Base-by-base conservation (phyloP, 2,888 invertebrate genomes). In the Phoenoteleia sp. region DNA sequence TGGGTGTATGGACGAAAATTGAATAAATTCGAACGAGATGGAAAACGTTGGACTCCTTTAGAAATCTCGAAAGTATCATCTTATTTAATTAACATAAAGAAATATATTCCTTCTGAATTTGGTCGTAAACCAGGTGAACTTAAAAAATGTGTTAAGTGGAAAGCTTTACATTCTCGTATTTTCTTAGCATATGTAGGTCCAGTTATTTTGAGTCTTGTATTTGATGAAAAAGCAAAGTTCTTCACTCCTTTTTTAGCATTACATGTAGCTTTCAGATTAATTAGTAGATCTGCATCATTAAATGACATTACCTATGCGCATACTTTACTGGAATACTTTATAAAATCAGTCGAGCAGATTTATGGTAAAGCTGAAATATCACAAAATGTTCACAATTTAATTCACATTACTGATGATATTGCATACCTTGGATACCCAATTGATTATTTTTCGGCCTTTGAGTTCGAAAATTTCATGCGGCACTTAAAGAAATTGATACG, bases 101-200 rank as follows among this genome's bases (percentile, higher is more conserved):
- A 58, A 42, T 79, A 17, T 27, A 52, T 79, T 36, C 79, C 81
- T 21, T 23, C 9, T 2, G 84, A 86, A 23, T 86, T 84, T 77
- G 64, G 36, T 11, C 27, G 81, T 13, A 84, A 75, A 36, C 62
- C 79, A 25, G 47, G 19, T 13, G 33, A 52, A 25, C 13, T 84
- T 1, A 49, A 81, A 49, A 11, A 71, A 11, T 15, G 56, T 33
- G 9, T 9, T 36, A 62, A 60, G 4, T 86, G 84, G 81, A 86
- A 81, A 60, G 84, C 84, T 17, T 36, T 77, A 9, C 19, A 80
- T 9, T 84, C 67, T 3, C 71, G 86, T 3, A 39, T 84, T 42
- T 81, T 86, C 67, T 21, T 84, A 2, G 58, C 74, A 21, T 86
- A 82, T 42, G 29, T 67, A 27, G 84, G 81, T 11, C 74, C 84